A percentile compares a stretch with the other conserved stretches of the same genome.
These are phyloP conservation scores for Alouatta palliata DNA, from an alignment of 2,113 vertebrate genomes.

Conservation along the genomic window DNA sequence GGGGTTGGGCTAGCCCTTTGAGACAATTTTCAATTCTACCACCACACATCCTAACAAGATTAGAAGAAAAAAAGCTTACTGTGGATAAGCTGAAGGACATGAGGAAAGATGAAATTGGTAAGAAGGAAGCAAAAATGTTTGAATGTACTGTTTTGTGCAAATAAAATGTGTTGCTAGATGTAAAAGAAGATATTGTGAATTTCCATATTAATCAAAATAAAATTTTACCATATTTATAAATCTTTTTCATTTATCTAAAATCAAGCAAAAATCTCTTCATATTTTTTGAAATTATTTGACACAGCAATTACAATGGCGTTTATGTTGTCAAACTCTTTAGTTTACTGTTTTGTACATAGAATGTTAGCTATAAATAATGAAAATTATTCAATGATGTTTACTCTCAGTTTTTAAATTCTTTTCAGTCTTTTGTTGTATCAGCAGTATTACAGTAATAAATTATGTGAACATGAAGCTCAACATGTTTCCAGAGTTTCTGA, in stretches of 20 bases:
- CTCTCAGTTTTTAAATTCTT: neutral
- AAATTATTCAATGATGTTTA: neutral
- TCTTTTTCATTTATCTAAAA: neutral
- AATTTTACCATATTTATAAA: slow-evolving; percentile 9
- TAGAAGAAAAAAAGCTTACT: slow-evolving; percentile 96
- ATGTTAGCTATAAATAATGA: neutral
- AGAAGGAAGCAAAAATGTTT: slow-evolving; percentile 70
- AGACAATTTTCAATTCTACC: slow-evolving; percentile 94
- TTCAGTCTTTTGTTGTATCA: neutral
- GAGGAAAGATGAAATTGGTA: slow-evolving; percentile 99
- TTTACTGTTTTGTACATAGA: neutral
- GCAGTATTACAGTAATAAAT: neutral
- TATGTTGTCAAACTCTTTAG: neutral
- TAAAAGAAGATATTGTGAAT: slow-evolving; percentile 1
- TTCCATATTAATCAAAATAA: neutral
- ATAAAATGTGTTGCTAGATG: slow-evolving; percentile 33
- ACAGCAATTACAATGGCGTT: slow-evolving; percentile 27
- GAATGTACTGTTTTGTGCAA: slow-evolving; percentile 4
- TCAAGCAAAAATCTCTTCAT: neutral
- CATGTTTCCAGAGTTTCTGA: slow-evolving; percentile 5
- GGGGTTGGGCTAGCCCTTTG: slow-evolving; percentile 95
- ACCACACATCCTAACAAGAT: slow-evolving; percentile 88
- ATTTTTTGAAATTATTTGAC: neutral
- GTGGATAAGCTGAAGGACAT: slow-evolving; percentile 98
- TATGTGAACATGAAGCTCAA: neutral